A percentile compares a stretch with the other conserved stretches of the same genome.
Evolutionary conservation across 2,888 invertebrate species (phyloP).

Genomic region (Conchocele bisecta): DNA sequence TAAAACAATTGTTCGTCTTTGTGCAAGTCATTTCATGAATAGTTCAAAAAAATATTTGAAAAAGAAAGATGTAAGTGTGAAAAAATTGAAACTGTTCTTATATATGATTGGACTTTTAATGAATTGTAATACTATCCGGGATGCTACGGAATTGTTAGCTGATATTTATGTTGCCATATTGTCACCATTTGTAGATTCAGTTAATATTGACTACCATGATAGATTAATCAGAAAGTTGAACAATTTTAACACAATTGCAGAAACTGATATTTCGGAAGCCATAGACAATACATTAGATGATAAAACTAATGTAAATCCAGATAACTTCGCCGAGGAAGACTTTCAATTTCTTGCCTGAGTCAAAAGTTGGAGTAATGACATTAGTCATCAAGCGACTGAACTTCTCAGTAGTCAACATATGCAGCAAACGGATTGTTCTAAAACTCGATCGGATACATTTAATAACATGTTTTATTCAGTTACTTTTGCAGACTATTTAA

Average conservation of each 20-base stretch:
- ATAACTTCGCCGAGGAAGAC: background rate
- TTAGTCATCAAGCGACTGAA: background rate
- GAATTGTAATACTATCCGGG: conserved; percentile 27
- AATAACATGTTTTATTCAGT: background rate
- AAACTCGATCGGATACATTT: background rate
- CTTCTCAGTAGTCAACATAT: too few relatives aligned
- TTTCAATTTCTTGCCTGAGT: background rate
- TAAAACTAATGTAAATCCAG: background rate
- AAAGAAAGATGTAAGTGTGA: too few relatives aligned
- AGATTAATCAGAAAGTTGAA: conserved; percentile 25
- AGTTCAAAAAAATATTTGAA: too few relatives aligned
- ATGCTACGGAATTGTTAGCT: conserved; percentile 13
- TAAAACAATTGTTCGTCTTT: conserved; percentile 9
- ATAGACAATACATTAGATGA: background rate
- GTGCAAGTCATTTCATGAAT: conserved; percentile 14
- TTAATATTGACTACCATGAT: background rate
- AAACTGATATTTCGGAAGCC: background rate
- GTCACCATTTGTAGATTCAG: background rate
- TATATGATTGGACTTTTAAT: conserved; percentile 30
- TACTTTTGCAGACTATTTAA: background rate
- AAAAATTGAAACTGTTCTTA: conserved; percentile 13
- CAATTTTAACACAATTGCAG: conserved; percentile 2
- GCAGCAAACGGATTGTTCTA: background rate
- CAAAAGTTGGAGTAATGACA: background rate
- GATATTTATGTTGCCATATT: conserved; percentile 10